phyloP scores from a whole-genome alignment of 1,140 invertebrate genomes.

The Lysiphlebus fabarum region DNA sequence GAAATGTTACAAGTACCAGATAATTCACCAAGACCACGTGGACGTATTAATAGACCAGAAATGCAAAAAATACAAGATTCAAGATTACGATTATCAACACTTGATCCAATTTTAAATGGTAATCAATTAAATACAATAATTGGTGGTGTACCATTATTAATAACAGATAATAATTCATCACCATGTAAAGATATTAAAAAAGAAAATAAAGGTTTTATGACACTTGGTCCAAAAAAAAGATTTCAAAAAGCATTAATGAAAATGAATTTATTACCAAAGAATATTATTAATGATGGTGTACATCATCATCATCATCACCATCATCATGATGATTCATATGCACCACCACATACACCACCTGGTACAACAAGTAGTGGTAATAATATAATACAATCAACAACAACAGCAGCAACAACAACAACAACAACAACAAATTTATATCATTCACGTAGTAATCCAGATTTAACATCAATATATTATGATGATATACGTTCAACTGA shows the following conservation, averaged over 20 bases:
- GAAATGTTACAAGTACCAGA: slow-evolving; percentile 86
- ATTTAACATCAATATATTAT: slow-evolving; percentile 75
- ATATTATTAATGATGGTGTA: slow-evolving; percentile 67
- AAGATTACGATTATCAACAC: slow-evolving; percentile 63
- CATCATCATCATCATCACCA: slow-evolving; percentile 51
- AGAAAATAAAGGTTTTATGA: slow-evolving; percentile 82
- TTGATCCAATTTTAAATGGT: slow-evolving; percentile 49
- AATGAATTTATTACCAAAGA: slow-evolving; percentile 88
- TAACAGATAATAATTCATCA: slow-evolving; percentile 46
- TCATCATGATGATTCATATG: slow-evolving; percentile 53
- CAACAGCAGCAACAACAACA: too few species aligned
- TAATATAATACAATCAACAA: too few species aligned
- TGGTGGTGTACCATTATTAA: slow-evolving; percentile 44
- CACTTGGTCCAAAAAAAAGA: slow-evolving; percentile 76
- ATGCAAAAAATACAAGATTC: slow-evolving; percentile 65
- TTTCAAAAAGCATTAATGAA: slow-evolving; percentile 87
- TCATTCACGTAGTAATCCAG: slow-evolving; percentile 88
- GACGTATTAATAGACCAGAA: slow-evolving; percentile 59
- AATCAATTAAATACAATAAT: slow-evolving; percentile 47
- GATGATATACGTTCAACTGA: slow-evolving; percentile 73
- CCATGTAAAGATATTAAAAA: slow-evolving; percentile 63
- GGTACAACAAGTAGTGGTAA: slow-evolving; percentile 47
- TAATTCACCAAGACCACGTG: slow-evolving; percentile 71
- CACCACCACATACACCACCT: slow-evolving; percentile 51
- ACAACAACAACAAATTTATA: slow-evolving; percentile 60